phyloP scores from a whole-genome alignment of 1,140 invertebrate species.

The Mizuhopecten yessoensis region DNA sequence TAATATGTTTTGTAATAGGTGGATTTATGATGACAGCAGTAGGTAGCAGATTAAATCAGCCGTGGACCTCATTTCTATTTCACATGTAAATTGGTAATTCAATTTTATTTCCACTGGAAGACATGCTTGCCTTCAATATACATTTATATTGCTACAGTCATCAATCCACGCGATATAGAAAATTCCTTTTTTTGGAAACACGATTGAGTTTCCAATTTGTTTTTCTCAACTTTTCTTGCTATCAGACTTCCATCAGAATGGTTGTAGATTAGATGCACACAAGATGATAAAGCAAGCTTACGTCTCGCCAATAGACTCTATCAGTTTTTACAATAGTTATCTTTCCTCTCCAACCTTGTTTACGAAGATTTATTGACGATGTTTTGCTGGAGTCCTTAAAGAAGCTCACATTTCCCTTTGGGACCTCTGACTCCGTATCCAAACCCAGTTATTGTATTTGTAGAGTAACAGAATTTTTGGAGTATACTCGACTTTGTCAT shows the following conservation, averaged over 20 bases:
- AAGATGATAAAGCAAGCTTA: too few relatives aligned
- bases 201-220: slow-evolving; percentile 27
- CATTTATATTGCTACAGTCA: not conserved
- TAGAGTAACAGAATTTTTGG: not conserved
- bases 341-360: not conserved
- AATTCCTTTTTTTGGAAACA: not conserved
- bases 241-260: slow-evolving; percentile 2
- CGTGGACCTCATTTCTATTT: not conserved
- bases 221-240: not conserved
- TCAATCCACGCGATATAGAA: not conserved
- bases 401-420: not conserved
- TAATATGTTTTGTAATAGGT: slow-evolving; percentile 12
- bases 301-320: not conserved
- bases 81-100: slow-evolving; percentile 32
- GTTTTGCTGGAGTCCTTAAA: not conserved
- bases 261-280: not conserved
- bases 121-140: not conserved
- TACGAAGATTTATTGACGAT: not conserved
- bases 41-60: not conserved
- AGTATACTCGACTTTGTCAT: not conserved
- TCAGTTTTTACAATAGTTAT: too few relatives aligned
- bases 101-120: slow-evolving; percentile 15
- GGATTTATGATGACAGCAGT: slow-evolving; percentile 21
- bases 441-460: not conserved
- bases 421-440: not conserved